Conservation (phyloP, 37 sponge, comb jelly and placozoan genomes). For the Aphrocallistes beatrix region DNA sequence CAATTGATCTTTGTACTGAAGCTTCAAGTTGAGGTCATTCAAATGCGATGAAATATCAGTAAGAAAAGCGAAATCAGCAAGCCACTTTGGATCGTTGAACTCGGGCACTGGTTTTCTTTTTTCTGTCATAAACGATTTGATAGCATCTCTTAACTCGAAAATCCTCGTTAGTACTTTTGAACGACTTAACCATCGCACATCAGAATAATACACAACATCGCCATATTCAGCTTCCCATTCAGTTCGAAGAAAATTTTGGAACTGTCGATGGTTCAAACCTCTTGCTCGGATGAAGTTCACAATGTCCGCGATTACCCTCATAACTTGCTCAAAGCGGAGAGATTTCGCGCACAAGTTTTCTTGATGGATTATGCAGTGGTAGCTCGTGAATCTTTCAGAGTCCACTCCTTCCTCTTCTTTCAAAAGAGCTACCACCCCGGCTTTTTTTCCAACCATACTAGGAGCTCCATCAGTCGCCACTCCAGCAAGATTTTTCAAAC, state of each 20-base stretch:
- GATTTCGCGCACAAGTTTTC: neutral
- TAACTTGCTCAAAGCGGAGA: neutral
- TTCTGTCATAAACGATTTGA: neutral
- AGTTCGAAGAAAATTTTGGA: neutral
- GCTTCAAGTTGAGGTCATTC: neutral
- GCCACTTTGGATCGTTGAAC: neutral
- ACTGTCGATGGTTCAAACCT: neutral
- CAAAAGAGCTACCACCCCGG: too few relatives aligned
- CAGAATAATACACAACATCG: neutral
- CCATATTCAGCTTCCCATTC: neutral
- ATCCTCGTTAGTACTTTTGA: neutral
- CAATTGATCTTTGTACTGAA: neutral
- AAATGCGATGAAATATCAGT: neutral
- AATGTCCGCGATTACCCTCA: neutral
- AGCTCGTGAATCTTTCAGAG: too few relatives aligned
- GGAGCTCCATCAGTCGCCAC: too few relatives aligned
- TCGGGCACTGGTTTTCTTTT: neutral
- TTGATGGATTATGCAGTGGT: slow-evolving; percentile 16
- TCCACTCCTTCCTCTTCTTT: too few relatives aligned
- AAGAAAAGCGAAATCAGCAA: neutral
- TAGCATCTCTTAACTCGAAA: neutral
- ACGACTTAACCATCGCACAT: neutral
- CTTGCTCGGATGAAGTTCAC: neutral
- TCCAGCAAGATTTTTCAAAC: too few relatives aligned
- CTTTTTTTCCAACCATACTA: too few relatives aligned